Evolutionary conservation across 37 sponge, comb jelly and placozoan genomes (phyloP), one percentile per base, ranked within the genome.

Genomic region (Theonella swinhoei): DNA sequence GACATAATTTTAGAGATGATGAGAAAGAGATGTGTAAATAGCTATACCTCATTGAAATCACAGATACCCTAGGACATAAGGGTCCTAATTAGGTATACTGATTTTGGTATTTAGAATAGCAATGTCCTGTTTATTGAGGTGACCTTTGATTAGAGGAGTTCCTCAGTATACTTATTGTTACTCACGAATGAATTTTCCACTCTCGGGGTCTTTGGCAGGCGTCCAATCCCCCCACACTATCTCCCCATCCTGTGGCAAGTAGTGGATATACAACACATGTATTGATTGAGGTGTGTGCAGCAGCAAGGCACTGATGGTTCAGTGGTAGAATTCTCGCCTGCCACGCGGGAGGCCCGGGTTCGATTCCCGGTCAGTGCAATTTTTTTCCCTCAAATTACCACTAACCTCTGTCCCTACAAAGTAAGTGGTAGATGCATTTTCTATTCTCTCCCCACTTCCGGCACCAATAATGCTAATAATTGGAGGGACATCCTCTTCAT

Each of bases 401-500:
- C 65, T 62, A 38, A 94, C 95, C 79, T 98, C 98, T 41, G 96
- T 92, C 1, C 98, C 98, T 37, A 95, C 84, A 68, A 84, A 98
- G 88, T 86, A 95, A 70, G 85, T 91, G 39, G 89, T 88, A 75
- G 81, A 87, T 39, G 75, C 79, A n/a, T 76, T 84, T 25, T 92
- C 93, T 5, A 86, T n/a, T 31, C 43, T 40, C 35, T 69, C 33
- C 11, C 70, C 71, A 24, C 59, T 70, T 60, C 70, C 69, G 33
- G 24, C 75, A 28, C 58, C 72, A 61, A 59, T 68, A 8, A 68
- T 34, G 28, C 36, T 14, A 19, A 66, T 19, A 66, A 30, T n/a
- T 19, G 67, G 26, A 29, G 5, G 67, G 23, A 72, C 11, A 31
- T 38, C 30, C n/a, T n/a, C n/a, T n/a, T n/a, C n/a, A n/a, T n/a